These are phyloP conservation scores for Meloidogyne chitwoodi DNA, from an alignment of 1,140 invertebrate genomes.

Conservation along the genomic window DNA sequence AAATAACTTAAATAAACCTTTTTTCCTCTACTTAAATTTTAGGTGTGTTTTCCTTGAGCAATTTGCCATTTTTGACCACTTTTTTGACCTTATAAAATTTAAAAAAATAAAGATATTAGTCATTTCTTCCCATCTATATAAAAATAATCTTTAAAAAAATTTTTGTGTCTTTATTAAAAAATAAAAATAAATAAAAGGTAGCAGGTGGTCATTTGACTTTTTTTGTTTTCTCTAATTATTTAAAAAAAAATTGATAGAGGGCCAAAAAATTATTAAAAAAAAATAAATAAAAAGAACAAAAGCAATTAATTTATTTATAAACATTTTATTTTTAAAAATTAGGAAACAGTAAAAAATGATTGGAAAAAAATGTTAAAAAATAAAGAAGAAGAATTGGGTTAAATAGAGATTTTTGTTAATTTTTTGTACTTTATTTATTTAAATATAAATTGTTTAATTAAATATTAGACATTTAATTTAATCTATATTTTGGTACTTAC, in stretches of 20 bases:
- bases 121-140: neutral
- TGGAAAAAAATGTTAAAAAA: neutral
- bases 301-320: neutral
- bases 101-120: neutral
- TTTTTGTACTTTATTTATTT: neutral
- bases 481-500: too few relatives aligned
- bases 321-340: neutral
- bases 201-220: neutral
- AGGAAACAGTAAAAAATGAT: neutral
- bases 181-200: neutral
- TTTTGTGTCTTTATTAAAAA: neutral
- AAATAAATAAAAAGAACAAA: neutral
- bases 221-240: neutral
- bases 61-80: constrained; percentile 6
- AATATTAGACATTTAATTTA: too few relatives aligned
- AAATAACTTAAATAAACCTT: neutral
- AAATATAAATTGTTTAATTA: too few relatives aligned
- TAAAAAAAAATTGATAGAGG: neutral
- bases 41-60: neutral
- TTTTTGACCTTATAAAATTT: neutral
- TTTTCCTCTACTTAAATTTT: neutral
- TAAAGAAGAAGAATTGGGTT: neutral
- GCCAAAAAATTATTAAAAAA: neutral
- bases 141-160: neutral
- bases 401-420: neutral